A percentile compares a stretch with the other conserved stretches of the same genome.
phyloP scores from a whole-genome alignment of 2,113 vertebrate genomes.

The Lepus timidus region DNA sequence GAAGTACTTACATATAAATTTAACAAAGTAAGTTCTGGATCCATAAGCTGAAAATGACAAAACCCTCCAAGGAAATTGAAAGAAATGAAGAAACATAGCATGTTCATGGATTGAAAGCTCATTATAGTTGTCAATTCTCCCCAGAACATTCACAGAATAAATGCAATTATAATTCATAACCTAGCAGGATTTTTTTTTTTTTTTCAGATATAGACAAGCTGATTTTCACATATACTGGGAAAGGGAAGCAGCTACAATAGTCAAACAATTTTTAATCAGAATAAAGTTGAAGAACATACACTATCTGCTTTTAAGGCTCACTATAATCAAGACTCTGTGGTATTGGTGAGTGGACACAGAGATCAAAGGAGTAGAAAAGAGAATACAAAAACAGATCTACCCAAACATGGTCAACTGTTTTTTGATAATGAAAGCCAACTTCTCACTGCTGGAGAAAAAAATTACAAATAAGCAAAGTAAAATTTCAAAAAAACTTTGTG shows the following conservation, averaged over 20 bases:
- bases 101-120: neutral
- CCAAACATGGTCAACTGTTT: neutral
- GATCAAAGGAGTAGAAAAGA: neutral
- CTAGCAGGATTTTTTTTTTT: neutral
- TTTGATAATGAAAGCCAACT: neutral
- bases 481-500: neutral
- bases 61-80: slow-evolving; percentile 22
- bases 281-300: neutral
- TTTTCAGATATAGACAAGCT: neutral
- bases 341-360: neutral
- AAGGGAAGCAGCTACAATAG: neutral
- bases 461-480: neutral
- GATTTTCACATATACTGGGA: neutral
- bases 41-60: neutral
- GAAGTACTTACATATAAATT: neutral
- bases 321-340: neutral
- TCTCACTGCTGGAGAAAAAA: slow-evolving; percentile 1
- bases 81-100: neutral
- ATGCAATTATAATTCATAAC: neutral
- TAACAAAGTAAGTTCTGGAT: neutral
- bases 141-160: slow-evolving; percentile 5
- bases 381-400: neutral
- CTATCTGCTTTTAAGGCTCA: neutral
- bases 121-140: neutral
- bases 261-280: slow-evolving; percentile 8